Conservation (phyloP, 2,113 vertebrate species). For the human region GRCh38 chr1:182843001-182843500, state of each 20-base stretch:
- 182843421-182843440: constrained; percentile 92
- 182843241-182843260: neutral
- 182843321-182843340: constrained; percentile 98
- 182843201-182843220: neutral
- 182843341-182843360: constrained; percentile 97
- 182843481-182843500: neutral
- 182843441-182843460: neutral
- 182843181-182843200: neutral
- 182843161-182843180: too few species aligned
- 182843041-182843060: constrained; percentile 1
- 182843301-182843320: constrained; percentile 92
- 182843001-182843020: neutral
- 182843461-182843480: neutral
- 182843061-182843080: neutral
- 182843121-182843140: neutral
- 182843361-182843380: constrained; percentile 94
- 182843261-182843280: neutral
- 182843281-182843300: constrained; percentile 86
- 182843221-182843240: neutral
- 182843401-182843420: constrained; percentile 91
- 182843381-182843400: constrained; percentile 94
- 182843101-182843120: neutral
- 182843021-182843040: neutral
- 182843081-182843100: neutral
- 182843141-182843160: neutral